These are phyloP conservation scores for Sebastes nivosus DNA, from an alignment of 2,797 vertebrate genomes.

Conservation along the genomic window DNA sequence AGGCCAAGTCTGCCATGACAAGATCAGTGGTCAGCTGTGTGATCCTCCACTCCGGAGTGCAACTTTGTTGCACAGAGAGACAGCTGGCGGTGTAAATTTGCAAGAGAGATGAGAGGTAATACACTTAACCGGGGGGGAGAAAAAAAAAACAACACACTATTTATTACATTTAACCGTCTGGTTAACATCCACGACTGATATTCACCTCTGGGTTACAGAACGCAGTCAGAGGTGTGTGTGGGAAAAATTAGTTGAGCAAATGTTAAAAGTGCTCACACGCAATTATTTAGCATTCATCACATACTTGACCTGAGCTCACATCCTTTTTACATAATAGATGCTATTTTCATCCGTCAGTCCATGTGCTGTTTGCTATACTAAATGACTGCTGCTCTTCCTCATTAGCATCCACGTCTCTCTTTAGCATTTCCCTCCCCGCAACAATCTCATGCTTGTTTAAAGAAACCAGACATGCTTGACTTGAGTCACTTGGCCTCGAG, in stretches of 20 bases:
- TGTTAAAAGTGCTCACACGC: background rate
- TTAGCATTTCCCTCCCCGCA: conserved; percentile 17
- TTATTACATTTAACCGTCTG: conserved; percentile 24
- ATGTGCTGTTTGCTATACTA: background rate
- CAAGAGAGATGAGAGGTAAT: background rate
- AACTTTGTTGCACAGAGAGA: background rate
- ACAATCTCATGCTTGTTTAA: conserved; percentile 36
- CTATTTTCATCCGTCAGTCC: conserved; percentile 31
- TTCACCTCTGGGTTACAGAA: conserved; percentile 10
- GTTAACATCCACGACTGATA: conserved; percentile 2
- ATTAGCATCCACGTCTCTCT: conserved; percentile 35
- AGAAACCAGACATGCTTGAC: conserved; percentile 44
- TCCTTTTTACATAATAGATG: conserved; percentile 50
- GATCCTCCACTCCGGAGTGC: conserved; percentile 15
- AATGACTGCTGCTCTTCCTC: conserved; percentile 37
- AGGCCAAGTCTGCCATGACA: conserved; percentile 21
- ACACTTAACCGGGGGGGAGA: background rate
- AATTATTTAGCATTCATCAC: conserved; percentile 16
- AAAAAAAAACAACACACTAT: background rate
- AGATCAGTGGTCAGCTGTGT: conserved; percentile 48
- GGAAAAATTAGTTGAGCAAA: background rate
- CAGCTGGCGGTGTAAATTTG: background rate
- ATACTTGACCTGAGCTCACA: conserved; percentile 32
- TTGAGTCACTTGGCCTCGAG: conserved; percentile 63
- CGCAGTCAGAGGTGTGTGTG: background rate